These are phyloP conservation scores for Carabus problematicus DNA, from an alignment of 2,888 invertebrate species.

Conservation along the genomic window DNA sequence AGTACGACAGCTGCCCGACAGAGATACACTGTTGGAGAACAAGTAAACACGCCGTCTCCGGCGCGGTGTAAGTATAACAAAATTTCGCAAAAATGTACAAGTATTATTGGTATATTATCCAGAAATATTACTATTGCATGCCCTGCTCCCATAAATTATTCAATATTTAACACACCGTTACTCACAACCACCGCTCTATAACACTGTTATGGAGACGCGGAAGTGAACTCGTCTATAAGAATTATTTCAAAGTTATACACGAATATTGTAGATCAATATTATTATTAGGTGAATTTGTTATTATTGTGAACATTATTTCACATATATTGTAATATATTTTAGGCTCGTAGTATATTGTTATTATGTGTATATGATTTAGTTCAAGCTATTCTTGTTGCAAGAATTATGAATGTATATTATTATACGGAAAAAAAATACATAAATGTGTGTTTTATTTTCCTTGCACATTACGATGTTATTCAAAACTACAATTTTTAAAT, in stretches of 20 bases:
- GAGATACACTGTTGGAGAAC: constrained; percentile 60
- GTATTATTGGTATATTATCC: too few relatives aligned
- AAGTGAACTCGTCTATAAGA: neutral
- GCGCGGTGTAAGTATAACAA: neutral
- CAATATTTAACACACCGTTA: too few relatives aligned
- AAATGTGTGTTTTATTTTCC: neutral
- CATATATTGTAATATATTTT: neutral
- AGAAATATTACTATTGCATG: constrained; percentile 1
- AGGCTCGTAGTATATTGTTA: constrained; percentile 12
- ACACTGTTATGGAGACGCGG: too few relatives aligned
- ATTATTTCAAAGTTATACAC: constrained; percentile 8
- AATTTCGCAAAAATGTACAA: too few relatives aligned
- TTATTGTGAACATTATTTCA: neutral
- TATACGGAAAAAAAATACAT: neutral
- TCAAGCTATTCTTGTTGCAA: constrained; percentile 30
- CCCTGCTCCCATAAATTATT: too few relatives aligned
- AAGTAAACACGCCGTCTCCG: constrained; percentile 28
- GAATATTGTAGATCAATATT: constrained; percentile 1
- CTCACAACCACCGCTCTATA: too few relatives aligned
- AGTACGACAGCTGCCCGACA: constrained; percentile 89
- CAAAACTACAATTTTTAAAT: too few relatives aligned
- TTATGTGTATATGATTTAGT: constrained; percentile 25
- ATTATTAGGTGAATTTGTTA: neutral
- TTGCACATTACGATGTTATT: too few relatives aligned
- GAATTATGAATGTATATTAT: constrained; percentile 20